A percentile compares a stretch with the other conserved stretches of the same genome.
Evolutionary conservation across 2,888 invertebrate species (phyloP).

Genomic region (Malthinus seriepunctatus): DNA sequence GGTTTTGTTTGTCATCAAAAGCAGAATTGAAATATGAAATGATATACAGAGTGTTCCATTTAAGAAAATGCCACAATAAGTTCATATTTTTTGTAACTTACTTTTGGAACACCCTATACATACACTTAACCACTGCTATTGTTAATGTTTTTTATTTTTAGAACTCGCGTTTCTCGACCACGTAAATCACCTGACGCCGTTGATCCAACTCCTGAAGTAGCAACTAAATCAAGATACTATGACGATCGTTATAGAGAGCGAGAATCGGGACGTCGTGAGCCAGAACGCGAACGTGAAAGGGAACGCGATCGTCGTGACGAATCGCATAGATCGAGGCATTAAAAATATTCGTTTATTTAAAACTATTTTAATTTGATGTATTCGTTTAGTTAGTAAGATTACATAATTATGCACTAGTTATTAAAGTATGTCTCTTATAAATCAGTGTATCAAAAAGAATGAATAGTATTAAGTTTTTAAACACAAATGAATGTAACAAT

Average conservation of each 20-base stretch:
- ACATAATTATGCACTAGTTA: neutral
- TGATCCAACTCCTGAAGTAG: constrained; percentile 54
- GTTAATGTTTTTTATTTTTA: constrained; percentile 11
- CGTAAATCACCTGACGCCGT: constrained; percentile 64
- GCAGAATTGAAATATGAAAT: too few relatives aligned
- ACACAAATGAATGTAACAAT: neutral
- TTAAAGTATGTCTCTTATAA: too few relatives aligned
- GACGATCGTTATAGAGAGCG: constrained; percentile 83
- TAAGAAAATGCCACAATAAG: too few relatives aligned
- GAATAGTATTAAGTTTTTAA: constrained; percentile 7
- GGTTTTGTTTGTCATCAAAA: too few relatives aligned
- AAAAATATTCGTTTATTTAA: constrained; percentile 38
- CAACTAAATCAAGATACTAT: constrained; percentile 73
- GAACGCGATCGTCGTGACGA: constrained; percentile 69
- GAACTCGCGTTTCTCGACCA: constrained; percentile 52
- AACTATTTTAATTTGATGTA: constrained; percentile 3
- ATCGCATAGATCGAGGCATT: constrained; percentile 74
- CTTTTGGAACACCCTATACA: too few relatives aligned
- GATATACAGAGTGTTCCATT: too few relatives aligned
- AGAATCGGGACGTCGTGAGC: constrained; percentile 61
- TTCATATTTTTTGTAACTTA: too few relatives aligned
- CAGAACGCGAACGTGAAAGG: constrained; percentile 65
- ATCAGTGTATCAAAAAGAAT: neutral
- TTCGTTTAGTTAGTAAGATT: constrained; percentile 1
- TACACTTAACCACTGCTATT: too few relatives aligned